Base-by-base conservation (phyloP, 2,113 vertebrate species). In the Spilogale gracilis region DNA sequence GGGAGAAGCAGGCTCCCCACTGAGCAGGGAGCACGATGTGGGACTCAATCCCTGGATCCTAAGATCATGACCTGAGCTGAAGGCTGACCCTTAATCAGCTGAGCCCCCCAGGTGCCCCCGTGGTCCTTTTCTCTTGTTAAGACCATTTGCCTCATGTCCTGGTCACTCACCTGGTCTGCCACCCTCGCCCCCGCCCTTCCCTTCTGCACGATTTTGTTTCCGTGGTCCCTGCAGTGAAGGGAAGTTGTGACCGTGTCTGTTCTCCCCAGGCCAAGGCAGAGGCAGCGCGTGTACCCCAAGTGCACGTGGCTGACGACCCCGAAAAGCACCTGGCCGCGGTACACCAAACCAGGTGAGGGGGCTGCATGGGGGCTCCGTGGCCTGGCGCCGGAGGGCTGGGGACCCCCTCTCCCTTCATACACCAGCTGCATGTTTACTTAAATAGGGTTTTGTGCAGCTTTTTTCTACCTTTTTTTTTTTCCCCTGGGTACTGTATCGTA, bases 251-350 rank as follows among this genome's bases (percentile, higher is more conserved):
- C 52, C 20, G 4, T 73, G 92, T 63, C 92, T 87, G 0, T 96
- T 0, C 73, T 79, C 94, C 89, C 2, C 96, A 99, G 99, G 98
- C 99, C 99, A 0, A 98, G 99, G 89, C 99, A 99, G 12, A 99
- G 99, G 98, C 99, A 99, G 98, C 99, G 99, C 10, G 99, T 99
- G 86, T 99, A 99, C 58, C 98, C 99, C 95, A 99, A 99, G 54
- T 99, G 99, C 98, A 99, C 99, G 0, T 99, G 99, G 99, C 99
- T 99, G 95, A 99, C 99, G 0, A 98, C 98, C 63, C 99, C 99
- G 9, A 99, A 99, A 98, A 99, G 99, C 93, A 99, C 99, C 7
- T 99, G 99, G 99, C 99, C 99, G 43, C 99, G 99, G 79, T 99
- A 99, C 95, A 99, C 99, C 98, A 99, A 99, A 91, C 99, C 99